Evolutionary conservation across 1,140 invertebrate genomes (phyloP).

Genomic region (Rhyzopertha dominica): DNA sequence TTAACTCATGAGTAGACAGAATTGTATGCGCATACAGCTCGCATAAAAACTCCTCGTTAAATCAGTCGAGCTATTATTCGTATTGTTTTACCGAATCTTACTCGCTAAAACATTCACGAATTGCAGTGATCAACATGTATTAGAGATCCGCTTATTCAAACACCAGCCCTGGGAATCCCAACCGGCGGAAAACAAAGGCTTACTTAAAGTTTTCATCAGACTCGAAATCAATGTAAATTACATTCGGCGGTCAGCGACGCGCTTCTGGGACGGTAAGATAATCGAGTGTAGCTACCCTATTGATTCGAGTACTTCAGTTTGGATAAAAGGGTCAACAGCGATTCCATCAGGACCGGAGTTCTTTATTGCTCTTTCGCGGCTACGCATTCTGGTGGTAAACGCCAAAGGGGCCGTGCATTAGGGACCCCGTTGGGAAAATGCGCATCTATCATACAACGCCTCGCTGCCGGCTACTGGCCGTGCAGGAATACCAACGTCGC

Average conservation of each 20-base stretch:
- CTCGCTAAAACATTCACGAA: too few species aligned
- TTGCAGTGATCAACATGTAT: too few species aligned
- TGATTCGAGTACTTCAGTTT: slow-evolving; percentile 24
- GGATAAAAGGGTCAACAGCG: slow-evolving; percentile 31
- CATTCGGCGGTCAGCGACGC: slow-evolving; percentile 33
- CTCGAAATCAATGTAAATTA: slow-evolving; percentile 39
- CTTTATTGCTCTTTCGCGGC: slow-evolving; percentile 25
- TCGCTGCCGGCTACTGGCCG: too few species aligned
- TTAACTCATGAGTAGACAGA: too few species aligned
- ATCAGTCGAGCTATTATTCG: too few species aligned
- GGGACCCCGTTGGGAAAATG: slow-evolving; percentile 4
- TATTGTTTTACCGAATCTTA: too few species aligned
- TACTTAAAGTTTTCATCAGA: slow-evolving; percentile 38
- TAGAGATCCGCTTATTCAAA: too few species aligned
- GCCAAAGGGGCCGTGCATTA: slow-evolving; percentile 9
- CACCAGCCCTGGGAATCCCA: too few species aligned
- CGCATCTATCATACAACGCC: slow-evolving; percentile 9
- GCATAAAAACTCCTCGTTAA: too few species aligned
- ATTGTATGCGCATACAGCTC: too few species aligned
- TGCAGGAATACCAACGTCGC: too few species aligned
- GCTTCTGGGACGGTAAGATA: slow-evolving; percentile 34
- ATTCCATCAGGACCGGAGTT: slow-evolving; percentile 17
- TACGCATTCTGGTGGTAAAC: slow-evolving; percentile 9
- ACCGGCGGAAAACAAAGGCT: slow-evolving; percentile 27
- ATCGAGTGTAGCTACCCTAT: slow-evolving; percentile 26